Evolutionary conservation across 2,113 vertebrate species (phyloP).

Genomic region (Cromileptes altivelis): DNA sequence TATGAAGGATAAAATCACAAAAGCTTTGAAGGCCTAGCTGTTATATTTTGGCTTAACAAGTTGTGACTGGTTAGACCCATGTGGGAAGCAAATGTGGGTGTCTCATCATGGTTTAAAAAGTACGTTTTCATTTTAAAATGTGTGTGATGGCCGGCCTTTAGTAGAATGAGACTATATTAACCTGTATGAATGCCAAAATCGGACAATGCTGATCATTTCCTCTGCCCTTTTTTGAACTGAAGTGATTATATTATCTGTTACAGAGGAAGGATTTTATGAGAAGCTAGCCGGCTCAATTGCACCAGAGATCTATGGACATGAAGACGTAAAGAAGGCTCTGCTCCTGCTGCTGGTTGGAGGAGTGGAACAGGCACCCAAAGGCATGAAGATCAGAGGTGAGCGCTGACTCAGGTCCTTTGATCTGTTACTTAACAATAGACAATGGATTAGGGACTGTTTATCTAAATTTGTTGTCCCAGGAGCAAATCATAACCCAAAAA

Average conservation of each 20-base stretch:
- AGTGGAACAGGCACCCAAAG: conserved; percentile 90
- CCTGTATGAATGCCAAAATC: not conserved
- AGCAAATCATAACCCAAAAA: not conserved
- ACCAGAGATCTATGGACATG: conserved; percentile 94
- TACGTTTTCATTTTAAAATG: not conserved
- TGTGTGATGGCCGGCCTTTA: too few species aligned
- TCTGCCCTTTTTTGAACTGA: not conserved
- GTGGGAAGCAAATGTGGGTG: too few species aligned
- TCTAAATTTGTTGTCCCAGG: not conserved
- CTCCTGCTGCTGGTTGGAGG: conserved; percentile 93
- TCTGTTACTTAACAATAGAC: too few species aligned
- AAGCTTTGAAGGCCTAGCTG: too few species aligned
- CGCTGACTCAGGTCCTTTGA: too few species aligned
- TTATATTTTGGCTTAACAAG: too few species aligned
- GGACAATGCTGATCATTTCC: too few species aligned
- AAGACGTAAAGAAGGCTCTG: conserved; percentile 96
- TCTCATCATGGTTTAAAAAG: too few species aligned
- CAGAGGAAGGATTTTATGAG: conserved; percentile 95
- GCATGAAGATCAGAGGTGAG: conserved; percentile 95
- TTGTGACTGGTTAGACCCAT: too few species aligned
- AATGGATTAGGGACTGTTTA: too few species aligned
- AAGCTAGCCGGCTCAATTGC: conserved; percentile 93
- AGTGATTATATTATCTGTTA: not conserved
- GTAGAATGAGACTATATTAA: too few species aligned
- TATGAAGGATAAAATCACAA: too few species aligned